phyloP scores from a whole-genome alignment of 2,888 invertebrate genomes.

The Erannis defoliaria region DNA sequence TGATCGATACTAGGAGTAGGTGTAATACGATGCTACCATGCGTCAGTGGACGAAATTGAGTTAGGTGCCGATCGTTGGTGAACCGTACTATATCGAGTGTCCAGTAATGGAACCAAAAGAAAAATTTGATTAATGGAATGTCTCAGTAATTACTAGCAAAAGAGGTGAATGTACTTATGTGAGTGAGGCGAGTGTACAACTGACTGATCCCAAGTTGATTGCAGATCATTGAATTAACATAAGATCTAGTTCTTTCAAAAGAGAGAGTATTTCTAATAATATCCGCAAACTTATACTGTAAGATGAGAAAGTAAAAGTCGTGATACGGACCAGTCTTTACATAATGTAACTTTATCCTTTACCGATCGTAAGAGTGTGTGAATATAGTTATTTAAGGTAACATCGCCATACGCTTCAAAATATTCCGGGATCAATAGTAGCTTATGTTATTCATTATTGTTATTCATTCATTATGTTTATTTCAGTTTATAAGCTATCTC shows the following conservation, averaged over 20 bases:
- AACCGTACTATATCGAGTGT: conserved; percentile 8
- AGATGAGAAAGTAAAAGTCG: conserved; percentile 42
- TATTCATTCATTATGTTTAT: too few relatives aligned
- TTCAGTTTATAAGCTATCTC: too few relatives aligned
- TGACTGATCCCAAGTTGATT: neutral
- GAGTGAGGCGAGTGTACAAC: too few relatives aligned
- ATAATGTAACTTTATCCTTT: conserved; percentile 30
- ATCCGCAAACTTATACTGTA: conserved; percentile 44
- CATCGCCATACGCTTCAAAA: too few relatives aligned
- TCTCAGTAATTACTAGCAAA: too few relatives aligned
- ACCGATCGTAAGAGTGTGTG: neutral
- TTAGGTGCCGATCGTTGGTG: conserved; percentile 33
- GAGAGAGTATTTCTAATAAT: conserved; percentile 25
- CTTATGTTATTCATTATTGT: too few relatives aligned
- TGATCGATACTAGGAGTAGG: conserved; percentile 54
- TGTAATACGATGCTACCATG: conserved; percentile 49
- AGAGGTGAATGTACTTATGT: too few relatives aligned
- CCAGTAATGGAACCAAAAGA: conserved; percentile 3
- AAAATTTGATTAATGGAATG: conserved; percentile 8
- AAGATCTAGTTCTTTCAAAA: conserved; percentile 9
- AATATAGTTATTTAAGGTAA: neutral
- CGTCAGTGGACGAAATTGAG: conserved; percentile 45
- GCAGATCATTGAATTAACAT: neutral
- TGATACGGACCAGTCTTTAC: conserved; percentile 24
- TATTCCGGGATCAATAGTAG: too few relatives aligned